Evolutionary conservation across 2,888 invertebrate species (phyloP), one percentile per base, ranked within the genome.

Genomic region (Ormyrus pomaceus): DNA sequence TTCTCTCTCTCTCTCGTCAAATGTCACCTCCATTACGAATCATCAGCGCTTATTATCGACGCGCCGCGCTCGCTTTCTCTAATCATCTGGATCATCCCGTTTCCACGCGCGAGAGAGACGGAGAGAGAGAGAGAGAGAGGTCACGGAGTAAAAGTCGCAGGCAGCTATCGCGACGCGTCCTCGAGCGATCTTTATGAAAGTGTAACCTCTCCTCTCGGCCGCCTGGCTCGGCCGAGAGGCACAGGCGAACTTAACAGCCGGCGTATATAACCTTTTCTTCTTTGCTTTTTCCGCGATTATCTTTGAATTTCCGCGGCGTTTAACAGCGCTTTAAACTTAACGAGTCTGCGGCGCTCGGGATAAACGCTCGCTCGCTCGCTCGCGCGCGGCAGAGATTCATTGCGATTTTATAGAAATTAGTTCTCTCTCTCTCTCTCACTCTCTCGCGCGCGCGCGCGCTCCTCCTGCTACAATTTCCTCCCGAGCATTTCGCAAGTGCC

Each of bases 81-180:
- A 76, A 75, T 80, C 71, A 76, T 80, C 76, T 80, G 70, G 71
- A 80, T 76, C 71, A 80, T 74, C 69, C 71, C 70, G 71, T 71
- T 65, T 6, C 50, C 9, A 9, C 51, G 50, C 11, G 45, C 9
- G 9, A 2, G 7, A 7, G 19, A 19, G 19, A 19, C 19, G 19
- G 19, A 19, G 19, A 19, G 19, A 19, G 19, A 19, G 19, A 19
- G 19, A 19, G 19, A 11, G 65, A 73, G 78, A 79, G 79, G 79
- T 79, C 79, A 79, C 61, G 73, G 19, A 79, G 79, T 79, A 79
- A 79, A 79, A 73, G 79, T 73, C 61, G 62, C 70, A 61, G 13
- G 51, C n/a, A 19, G 56, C 55, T 45, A 9, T 4, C 13, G 45
- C 10, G 45, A 5, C 48, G 55, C 75, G 75, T 68, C 75, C 68